Evolutionary conservation across 2,797 vertebrate genomes (phyloP), one percentile per base, ranked within the genome.

Genomic region (Galaxias olidus): DNA sequence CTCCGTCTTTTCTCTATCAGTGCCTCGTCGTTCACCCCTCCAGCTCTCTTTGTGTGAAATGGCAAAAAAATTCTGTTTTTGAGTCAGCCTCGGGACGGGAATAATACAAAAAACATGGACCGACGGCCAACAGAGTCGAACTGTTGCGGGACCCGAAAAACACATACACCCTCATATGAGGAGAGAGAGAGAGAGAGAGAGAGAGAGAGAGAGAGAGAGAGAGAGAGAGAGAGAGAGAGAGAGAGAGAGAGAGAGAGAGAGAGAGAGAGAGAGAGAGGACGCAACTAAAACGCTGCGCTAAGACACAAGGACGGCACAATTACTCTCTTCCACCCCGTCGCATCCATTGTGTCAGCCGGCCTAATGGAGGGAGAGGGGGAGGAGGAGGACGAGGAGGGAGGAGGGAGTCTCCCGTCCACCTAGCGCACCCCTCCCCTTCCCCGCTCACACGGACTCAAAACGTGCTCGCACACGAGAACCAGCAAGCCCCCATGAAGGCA

Each of bases 301-400:
- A 8, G 50, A 69, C 68, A 86, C 82, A 80, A 84, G 75, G 77
- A 58, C 73, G 79, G 70, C 50, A 66, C 88, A 87, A 90, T 89
- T 89, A 88, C 79, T 76, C 76, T 66, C 79, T 89, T 88, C 86
- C 80, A 80, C 82, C 85, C 73, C 52, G 79, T 87, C 90, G 84
- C 77, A 86, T 86, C 82, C 85, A 87, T 86, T 88, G 84, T 88
- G 86, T 89, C 85, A 59, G 80, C 78, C 42, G 69, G 48, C 30
- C 65, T 85, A 83, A 87, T 80, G 82, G 76, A 54, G 66, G 19
- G 47, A 9, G 48, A 30, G 30, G 30, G 6, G 30, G 30, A 30
- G 30, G 30, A 30, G 30, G 30, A 30, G 30, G 30, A 30, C 3
- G 30, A 30, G 30, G 30, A 6, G 30, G 2, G 30, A 30, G 30